These are phyloP conservation scores for Delia radicum DNA, from an alignment of 1,140 invertebrate genomes.

Conservation along the genomic window DNA sequence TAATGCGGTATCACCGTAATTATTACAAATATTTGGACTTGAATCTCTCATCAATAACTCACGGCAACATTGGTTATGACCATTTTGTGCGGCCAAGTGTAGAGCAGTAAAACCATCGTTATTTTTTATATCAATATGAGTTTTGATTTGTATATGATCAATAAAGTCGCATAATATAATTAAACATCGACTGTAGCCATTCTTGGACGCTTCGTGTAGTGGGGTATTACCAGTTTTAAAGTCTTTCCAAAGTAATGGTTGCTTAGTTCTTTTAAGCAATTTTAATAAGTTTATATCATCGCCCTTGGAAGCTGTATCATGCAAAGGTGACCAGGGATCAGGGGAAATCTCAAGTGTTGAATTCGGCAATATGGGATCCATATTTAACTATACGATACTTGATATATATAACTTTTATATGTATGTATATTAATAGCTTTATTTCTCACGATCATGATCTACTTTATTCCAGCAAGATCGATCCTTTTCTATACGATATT, in stretches of 20 bases:
- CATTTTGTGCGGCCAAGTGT: constrained; percentile 92
- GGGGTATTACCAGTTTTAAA: constrained; percentile 85
- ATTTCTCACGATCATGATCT: too few relatives aligned
- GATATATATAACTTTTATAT: too few relatives aligned
- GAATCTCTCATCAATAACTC: constrained; percentile 85
- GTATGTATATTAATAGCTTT: too few relatives aligned
- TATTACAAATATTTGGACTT: constrained; percentile 87
- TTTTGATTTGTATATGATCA: constrained; percentile 17
- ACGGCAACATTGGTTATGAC: constrained; percentile 92
- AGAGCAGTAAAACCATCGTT: constrained; percentile 80
- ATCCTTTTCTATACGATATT: too few relatives aligned
- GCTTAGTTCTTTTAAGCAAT: constrained; percentile 37
- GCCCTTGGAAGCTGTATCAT: constrained; percentile 46
- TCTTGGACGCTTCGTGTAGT: constrained; percentile 91
- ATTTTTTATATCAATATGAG: constrained; percentile 35
- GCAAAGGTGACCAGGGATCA: constrained; percentile 41
- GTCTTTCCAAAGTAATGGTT: constrained; percentile 41
- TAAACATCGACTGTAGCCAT: constrained; percentile 86
- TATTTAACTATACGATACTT: too few relatives aligned
- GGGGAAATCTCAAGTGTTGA: constrained; percentile 34
- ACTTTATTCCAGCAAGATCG: too few relatives aligned
- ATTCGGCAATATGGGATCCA: background rate
- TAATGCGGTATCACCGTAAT: constrained; percentile 93
- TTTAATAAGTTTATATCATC: constrained; percentile 45
- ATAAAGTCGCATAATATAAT: constrained; percentile 68